A percentile compares a stretch with the other conserved stretches of the same genome.
Conservation (phyloP, 2,797 vertebrate species). For the Cynodonichthys magdalenae region DNA sequence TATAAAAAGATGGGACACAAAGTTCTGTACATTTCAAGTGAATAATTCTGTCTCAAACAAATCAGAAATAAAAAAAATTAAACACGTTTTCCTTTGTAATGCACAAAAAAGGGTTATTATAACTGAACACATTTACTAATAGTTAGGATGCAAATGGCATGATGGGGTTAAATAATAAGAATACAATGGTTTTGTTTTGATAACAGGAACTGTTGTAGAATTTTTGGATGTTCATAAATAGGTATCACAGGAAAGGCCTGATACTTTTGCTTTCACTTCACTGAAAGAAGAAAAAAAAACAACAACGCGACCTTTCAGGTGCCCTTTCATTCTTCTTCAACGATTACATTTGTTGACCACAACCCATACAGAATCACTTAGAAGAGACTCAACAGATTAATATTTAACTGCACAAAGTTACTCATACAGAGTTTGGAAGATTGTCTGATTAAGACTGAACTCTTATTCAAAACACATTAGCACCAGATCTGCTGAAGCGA, state of each 20-base stretch:
- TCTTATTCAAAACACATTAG: too few species aligned
- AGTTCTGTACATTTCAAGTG: conserved; percentile 9
- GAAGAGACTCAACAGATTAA: too few species aligned
- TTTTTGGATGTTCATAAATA: not conserved
- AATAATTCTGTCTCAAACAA: not conserved
- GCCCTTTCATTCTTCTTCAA: not conserved
- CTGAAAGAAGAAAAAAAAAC: not conserved
- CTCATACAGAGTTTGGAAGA: conserved; percentile 15
- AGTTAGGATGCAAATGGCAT: not conserved
- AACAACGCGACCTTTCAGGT: not conserved
- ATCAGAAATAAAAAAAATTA: not conserved
- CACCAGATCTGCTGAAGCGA: not conserved
- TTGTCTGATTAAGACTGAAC: too few species aligned
- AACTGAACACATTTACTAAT: not conserved
- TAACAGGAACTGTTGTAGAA: too few species aligned
- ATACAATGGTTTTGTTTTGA: too few species aligned
- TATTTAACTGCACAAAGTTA: conserved; percentile 2
- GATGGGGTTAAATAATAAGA: too few species aligned
- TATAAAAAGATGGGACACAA: not conserved
- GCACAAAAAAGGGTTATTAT: too few species aligned
- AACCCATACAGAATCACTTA: not conserved
- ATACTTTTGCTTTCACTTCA: conserved; percentile 14
- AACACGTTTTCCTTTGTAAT: not conserved
- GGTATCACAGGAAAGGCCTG: not conserved
- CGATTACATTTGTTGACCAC: not conserved